phyloP scores from a whole-genome alignment of 2,888 invertebrate genomes.

The Lydus trimaculatus region DNA sequence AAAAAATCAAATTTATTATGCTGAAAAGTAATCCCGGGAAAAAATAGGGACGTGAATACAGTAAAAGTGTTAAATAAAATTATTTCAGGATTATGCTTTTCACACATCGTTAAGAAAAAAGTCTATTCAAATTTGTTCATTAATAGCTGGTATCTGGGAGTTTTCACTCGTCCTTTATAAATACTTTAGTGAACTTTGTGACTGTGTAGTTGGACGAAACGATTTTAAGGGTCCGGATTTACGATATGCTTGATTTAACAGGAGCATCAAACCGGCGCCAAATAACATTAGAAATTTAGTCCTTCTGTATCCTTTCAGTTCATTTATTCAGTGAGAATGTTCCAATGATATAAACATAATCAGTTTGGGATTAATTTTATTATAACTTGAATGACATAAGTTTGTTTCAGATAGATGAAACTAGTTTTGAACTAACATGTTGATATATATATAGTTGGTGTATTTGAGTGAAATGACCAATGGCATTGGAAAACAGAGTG shows the following conservation, averaged over 20 bases:
- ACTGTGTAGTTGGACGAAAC: neutral
- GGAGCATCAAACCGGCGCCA: neutral
- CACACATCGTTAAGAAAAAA: too few species aligned
- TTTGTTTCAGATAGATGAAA: neutral
- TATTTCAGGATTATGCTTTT: too few species aligned
- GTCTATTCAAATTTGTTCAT: neutral
- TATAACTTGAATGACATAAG: neutral
- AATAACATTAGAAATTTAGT: neutral
- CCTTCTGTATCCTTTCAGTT: neutral
- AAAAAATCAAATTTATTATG: too few species aligned
- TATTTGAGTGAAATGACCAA: conserved; percentile 46
- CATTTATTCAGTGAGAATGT: neutral
- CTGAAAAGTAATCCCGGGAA: too few species aligned
- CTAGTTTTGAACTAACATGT: neutral
- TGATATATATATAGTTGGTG: neutral
- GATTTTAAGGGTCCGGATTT: neutral
- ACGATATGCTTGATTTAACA: neutral
- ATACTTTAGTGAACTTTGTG: neutral
- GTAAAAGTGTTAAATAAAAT: too few species aligned
- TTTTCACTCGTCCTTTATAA: neutral
- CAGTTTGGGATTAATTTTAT: neutral
- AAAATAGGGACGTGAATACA: too few species aligned
- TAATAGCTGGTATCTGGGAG: neutral
- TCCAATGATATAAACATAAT: neutral
- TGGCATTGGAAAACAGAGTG: conserved; percentile 51